A percentile compares a stretch with the other conserved stretches of the same genome.
Conservation (phyloP, 2,113 vertebrate species). For the Oxyruncus cristatus region DNA sequence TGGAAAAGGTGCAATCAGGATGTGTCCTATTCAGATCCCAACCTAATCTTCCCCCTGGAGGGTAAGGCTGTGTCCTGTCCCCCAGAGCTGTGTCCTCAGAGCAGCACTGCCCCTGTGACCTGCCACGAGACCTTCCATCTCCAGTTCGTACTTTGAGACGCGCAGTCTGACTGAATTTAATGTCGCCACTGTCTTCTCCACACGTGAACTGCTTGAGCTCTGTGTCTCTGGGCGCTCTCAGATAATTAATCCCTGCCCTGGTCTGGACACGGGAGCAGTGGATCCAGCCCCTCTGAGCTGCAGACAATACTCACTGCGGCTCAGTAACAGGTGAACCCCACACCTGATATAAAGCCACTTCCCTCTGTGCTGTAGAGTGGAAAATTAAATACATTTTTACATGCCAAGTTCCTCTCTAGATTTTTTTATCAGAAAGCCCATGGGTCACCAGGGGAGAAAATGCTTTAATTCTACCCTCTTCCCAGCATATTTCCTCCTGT, state of each 20-base stretch:
- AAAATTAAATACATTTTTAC: background rate
- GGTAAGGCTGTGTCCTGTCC: background rate
- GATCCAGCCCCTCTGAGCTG: background rate
- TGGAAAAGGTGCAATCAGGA: background rate
- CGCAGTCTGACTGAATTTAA: background rate
- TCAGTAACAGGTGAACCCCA: background rate
- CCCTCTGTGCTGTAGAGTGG: background rate
- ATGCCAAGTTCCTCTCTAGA: background rate
- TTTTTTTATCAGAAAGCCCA: background rate
- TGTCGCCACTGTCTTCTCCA: background rate
- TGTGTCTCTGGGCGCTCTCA: background rate
- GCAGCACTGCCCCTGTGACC: background rate
- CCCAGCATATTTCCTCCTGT: background rate
- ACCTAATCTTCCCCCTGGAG: background rate
- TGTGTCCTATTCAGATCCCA: background rate
- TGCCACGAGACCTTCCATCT: too few relatives aligned
- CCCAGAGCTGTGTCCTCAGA: background rate
- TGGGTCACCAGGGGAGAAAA: background rate
- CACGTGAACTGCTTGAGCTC: fast-evolving
- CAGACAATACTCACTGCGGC: background rate
- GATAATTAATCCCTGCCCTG: background rate
- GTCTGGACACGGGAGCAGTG: fast-evolving
- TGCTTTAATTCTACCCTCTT: background rate
- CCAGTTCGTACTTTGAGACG: background rate
- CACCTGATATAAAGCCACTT: background rate